phyloP scores from a whole-genome alignment of 2,797 vertebrate genomes.

The Anguilla pacifica region DNA sequence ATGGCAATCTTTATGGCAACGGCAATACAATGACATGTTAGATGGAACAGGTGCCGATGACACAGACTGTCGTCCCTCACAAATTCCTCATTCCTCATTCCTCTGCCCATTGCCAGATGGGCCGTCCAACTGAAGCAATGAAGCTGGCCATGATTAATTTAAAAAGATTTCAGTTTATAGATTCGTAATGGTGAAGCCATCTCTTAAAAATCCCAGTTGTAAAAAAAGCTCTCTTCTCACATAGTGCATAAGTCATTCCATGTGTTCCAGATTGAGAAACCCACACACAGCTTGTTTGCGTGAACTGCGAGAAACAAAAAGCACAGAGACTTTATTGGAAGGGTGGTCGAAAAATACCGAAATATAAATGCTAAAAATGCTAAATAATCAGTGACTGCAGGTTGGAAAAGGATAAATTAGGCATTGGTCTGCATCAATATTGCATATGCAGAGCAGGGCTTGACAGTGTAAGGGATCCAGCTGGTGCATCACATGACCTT shows the following conservation, averaged over 20 bases:
- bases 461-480: background rate
- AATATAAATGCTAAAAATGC: background rate
- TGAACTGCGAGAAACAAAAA: background rate
- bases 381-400: background rate
- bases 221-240: background rate
- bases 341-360: background rate
- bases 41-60: background rate
- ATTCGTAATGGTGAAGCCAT: slow-evolving; percentile 4
- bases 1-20: too few species aligned
- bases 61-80: background rate
- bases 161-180: background rate
- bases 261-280: slow-evolving; percentile 18
- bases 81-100: background rate
- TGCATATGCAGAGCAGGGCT: background rate
- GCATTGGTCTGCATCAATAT: background rate
- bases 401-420: background rate
- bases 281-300: background rate
- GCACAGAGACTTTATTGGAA: background rate
- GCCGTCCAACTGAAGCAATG: background rate
- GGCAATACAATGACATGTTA: background rate
- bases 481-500: background rate
- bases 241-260: background rate
- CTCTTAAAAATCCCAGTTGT: background rate
- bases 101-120: background rate
- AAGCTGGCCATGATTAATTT: background rate